Evolutionary conservation across 2,888 invertebrate species (phyloP), one percentile per base, ranked within the genome.

Genomic region (Parnassius mnemosyne): DNA sequence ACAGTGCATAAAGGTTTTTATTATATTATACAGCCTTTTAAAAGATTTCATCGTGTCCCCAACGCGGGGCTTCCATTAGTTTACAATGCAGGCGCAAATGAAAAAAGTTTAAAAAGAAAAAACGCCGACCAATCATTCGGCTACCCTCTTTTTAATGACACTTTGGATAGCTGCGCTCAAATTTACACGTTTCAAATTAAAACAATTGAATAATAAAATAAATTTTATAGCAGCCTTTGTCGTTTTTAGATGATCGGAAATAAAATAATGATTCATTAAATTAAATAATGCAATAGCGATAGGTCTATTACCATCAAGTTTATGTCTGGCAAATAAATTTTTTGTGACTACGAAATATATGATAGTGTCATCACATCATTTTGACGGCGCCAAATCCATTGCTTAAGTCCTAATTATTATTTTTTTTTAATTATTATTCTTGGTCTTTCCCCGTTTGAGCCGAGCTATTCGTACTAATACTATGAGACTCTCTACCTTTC

Each of bases 121-220:
- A 57, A 57, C 50, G 13, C 41, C 57, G 42, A 50, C 57, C 57
- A 57, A 62, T 63, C 57, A 68, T 63, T 63, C 46, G 52, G 52
- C 50, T 64, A 66, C 63, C 65, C 65, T 65, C 65, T 65, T 66
- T 65, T 69, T 67, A 67, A 67, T 65, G 65, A 64, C 65, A 62
- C 63, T 61, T 59, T 56, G 60, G 57, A 53, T 57, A 20, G 61
- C 55, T 61, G 63, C 63, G 61, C 63, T 66, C 60, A 57, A 53
- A 53, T 62, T 65, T 66, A 66, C 64, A 62, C 60, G 64, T 60
- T 64, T 65, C 62, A 52, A 62, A 65, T 66, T 65, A 52, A 66
- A 59, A 65, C 66, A 63, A 61, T 66, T 57, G 64, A 66, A 68
- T 63, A 44, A 61, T 60, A 54, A 66, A 65, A 53, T 54, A 42